phyloP scores from a whole-genome alignment of 2,888 invertebrate genomes.

The Nebria salina region DNA sequence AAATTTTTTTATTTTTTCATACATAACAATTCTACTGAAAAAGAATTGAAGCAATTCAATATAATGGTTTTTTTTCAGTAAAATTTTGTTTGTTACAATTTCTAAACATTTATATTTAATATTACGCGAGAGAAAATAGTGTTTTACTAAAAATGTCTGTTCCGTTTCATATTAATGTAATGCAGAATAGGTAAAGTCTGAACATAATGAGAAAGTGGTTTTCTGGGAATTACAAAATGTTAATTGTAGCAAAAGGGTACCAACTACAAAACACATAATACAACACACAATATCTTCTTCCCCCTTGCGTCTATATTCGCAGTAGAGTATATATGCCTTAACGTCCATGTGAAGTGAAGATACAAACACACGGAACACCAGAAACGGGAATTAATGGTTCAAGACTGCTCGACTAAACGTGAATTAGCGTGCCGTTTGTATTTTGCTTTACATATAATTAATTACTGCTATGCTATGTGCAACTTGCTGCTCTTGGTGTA shows the following conservation, averaged over 20 bases:
- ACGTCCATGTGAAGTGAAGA: constrained; percentile 29
- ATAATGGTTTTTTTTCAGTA: too few relatives aligned
- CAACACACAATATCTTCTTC: neutral
- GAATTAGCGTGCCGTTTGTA: constrained; percentile 46
- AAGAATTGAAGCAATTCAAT: too few relatives aligned
- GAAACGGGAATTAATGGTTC: constrained; percentile 46
- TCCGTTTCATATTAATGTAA: neutral
- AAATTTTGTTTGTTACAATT: too few relatives aligned
- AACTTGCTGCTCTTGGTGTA: neutral
- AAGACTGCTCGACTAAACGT: constrained; percentile 45
- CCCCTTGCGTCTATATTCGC: neutral
- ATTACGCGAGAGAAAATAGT: too few relatives aligned
- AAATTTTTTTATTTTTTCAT: too few relatives aligned
- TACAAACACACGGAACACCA: constrained; percentile 33
- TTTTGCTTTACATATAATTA: constrained; percentile 46
- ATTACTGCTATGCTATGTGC: constrained; percentile 21
- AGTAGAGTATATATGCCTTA: neutral
- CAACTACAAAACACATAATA: neutral
- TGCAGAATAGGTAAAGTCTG: neutral
- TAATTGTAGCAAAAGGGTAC: neutral
- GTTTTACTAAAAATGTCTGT: neutral
- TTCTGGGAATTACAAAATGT: neutral
- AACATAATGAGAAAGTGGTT: neutral
- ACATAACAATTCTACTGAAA: too few relatives aligned
- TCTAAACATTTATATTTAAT: too few relatives aligned